Conservation (phyloP, 2,113 vertebrate species). For the Hemibates koningsi region DNA sequence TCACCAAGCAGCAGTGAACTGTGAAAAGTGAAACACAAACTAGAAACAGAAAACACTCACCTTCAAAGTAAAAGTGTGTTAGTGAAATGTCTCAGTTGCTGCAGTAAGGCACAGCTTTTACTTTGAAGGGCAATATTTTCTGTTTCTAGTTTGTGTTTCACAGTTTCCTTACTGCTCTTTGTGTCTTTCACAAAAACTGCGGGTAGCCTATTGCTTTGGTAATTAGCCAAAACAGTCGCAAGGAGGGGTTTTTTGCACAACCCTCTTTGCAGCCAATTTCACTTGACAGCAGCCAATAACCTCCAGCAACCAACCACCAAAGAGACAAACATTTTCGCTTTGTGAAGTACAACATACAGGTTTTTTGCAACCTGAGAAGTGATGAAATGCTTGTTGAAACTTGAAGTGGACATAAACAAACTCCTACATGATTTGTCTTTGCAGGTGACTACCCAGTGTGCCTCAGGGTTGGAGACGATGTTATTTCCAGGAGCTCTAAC, state of each 20-base stretch:
- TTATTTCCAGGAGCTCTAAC: not conserved
- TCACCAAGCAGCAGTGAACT: too few species aligned
- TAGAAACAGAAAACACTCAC: too few species aligned
- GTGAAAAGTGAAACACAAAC: too few species aligned
- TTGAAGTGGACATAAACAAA: not conserved
- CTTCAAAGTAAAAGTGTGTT: not conserved
- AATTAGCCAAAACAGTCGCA: not conserved
- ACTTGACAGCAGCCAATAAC: not conserved
- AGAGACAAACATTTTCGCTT: not conserved
- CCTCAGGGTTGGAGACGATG: not conserved
- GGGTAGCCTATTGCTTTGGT: not conserved
- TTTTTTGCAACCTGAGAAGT: not conserved
- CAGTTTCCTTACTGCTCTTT: not conserved
- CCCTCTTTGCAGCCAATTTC: not conserved
- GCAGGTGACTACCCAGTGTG: not conserved
- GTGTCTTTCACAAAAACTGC: not conserved
- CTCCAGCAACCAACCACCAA: not conserved
- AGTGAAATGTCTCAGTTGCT: not conserved
- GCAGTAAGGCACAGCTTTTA: not conserved
- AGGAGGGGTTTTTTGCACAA: rapidly evolving
- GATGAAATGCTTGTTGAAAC: not conserved
- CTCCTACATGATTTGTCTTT: not conserved
- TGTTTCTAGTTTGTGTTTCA: not conserved
- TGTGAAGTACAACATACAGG: not conserved
- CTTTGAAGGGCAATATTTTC: not conserved